phyloP scores from a whole-genome alignment of 2,888 invertebrate species.

The Gymnosoma rotundatum region DNA sequence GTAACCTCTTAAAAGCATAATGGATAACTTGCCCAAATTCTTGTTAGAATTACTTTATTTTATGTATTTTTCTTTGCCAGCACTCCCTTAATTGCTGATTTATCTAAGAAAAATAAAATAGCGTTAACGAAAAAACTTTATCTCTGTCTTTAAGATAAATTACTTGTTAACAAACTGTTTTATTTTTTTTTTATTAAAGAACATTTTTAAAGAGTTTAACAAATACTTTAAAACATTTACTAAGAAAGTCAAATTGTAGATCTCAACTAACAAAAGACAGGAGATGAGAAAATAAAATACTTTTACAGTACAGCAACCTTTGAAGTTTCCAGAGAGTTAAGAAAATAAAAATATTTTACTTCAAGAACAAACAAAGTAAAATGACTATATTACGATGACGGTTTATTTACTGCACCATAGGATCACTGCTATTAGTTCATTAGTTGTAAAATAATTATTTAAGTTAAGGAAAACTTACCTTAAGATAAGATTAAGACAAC shows the following conservation, averaged over 20 bases:
- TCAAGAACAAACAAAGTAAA: not conserved
- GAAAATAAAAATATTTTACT: conserved; percentile 19
- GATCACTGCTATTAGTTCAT: not conserved
- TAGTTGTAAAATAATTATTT: conserved; percentile 54
- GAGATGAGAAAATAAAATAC: not conserved
- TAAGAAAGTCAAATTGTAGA: conserved; percentile 36
- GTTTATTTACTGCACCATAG: not conserved
- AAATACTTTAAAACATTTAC: conserved; percentile 51
- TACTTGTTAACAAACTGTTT: conserved; percentile 40
- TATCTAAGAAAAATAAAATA: not conserved
- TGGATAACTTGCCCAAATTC: no score
- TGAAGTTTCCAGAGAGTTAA: conserved; percentile 5
- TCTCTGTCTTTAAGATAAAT: conserved; percentile 20
- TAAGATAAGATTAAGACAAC: conserved; percentile 57
- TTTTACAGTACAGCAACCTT: not conserved
- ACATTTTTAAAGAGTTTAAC: conserved; percentile 54
- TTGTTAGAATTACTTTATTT: no score
- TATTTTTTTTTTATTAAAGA: conserved; percentile 23
- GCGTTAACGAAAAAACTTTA: not conserved
- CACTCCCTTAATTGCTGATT: not conserved
- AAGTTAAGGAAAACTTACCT: conserved; percentile 64
- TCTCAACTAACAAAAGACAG: conserved; percentile 6
- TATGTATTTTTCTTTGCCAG: no score
- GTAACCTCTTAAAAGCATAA: no score
- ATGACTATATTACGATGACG: not conserved